Evolutionary conservation across 2,888 invertebrate species (phyloP).

Genomic region (Hydropsyche betteni): DNA sequence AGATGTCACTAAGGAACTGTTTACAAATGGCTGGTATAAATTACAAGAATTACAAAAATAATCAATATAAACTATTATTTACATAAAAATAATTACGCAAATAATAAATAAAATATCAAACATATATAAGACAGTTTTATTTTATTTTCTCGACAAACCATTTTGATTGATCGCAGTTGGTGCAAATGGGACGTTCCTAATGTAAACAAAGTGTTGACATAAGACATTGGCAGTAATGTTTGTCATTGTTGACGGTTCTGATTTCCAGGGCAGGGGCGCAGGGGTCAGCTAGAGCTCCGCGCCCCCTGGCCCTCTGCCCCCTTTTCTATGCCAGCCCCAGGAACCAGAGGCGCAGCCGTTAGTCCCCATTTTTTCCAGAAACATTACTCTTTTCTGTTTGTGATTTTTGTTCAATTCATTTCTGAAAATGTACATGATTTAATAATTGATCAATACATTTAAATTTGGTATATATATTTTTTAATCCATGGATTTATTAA

Average conservation of each 20-base stretch:
- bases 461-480: not conserved
- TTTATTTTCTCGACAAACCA: not conserved
- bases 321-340: slow-evolving; percentile 6
- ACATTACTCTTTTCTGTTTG: not conserved
- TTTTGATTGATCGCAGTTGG: not conserved
- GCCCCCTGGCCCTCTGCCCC: not conserved
- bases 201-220: slow-evolving; percentile 10
- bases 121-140: too few species aligned
- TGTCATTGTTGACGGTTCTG: not conserved
- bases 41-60: too few species aligned
- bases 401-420: not conserved
- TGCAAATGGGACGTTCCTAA: not conserved
- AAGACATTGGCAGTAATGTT: not conserved
- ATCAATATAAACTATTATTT: too few species aligned
- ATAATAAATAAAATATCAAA: too few species aligned
- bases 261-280: not conserved
- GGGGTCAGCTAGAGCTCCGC: not conserved
- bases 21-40: too few species aligned
- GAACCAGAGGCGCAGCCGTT: slow-evolving; percentile 1
- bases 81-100: too few species aligned
- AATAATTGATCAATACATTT: not conserved
- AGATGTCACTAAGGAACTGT: too few species aligned
- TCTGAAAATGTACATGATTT: too few species aligned
- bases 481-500: not conserved
- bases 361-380: not conserved